Evolutionary conservation across 2,113 vertebrate genomes (phyloP), one percentile per base, ranked within the genome.

Genomic region (Gambusia holbrooki): DNA sequence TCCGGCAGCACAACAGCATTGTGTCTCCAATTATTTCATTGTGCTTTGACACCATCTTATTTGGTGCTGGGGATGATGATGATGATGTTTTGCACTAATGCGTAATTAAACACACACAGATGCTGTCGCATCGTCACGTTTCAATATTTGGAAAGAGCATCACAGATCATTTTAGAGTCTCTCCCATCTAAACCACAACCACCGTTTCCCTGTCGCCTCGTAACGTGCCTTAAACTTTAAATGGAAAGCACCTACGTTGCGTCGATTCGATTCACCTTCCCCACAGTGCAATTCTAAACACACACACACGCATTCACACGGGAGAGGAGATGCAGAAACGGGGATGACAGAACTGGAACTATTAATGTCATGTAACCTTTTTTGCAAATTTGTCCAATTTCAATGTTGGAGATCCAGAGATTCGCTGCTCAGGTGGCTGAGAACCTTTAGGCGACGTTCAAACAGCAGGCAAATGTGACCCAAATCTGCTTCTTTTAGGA

Each of bases 1-100:
- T 25, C 37, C 27, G 25, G 7, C 61, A 70, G 42, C 40, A 65
- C 30, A 48, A 64, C 19, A 54, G 45, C 0, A 15, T 68, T 22
- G 14, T 42, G 77, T 70, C 45, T 73, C 60, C 54, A 35, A 37
- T 85, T 83, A 71, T 51, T 68, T 72, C 7, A 13, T 32, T 51
- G 37, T 71, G 62, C 80, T 78, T 65, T 66, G 40, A 77, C 42
- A 60, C 19, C 17, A 65, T 66, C 15, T 60, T 73, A 74, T 74
- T 80, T 54, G 42, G 19, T 35, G 33, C 10, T 19, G 62, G 42
- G 48, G 71, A 40, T 79, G 63, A 70, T 74, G 19, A 71, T 35
- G 19, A 71, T 35, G 32, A 42, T 72, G 25, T 58, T 70, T 19
- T 61, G 62, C 67, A 22, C 25, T 42, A 30, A 12, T 78, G 66